Evolutionary conservation across 2,113 vertebrate species (phyloP).

Genomic region (Sorex fumeus): DNA sequence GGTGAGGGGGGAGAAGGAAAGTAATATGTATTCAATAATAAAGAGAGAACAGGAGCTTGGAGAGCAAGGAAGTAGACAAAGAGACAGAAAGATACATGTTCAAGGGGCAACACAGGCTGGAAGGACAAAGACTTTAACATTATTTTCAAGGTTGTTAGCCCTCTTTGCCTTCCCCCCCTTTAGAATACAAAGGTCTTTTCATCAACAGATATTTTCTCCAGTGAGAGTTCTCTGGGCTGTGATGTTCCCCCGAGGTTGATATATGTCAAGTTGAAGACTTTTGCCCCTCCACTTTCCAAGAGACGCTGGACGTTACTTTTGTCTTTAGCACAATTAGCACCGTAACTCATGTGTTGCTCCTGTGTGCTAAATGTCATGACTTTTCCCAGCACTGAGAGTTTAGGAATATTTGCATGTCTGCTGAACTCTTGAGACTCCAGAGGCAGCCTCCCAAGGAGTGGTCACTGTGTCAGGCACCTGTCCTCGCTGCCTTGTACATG

Average conservation of each 20-base stretch:
- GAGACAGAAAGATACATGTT: too few species aligned
- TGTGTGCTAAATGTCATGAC: background rate
- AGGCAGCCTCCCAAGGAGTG: too few species aligned
- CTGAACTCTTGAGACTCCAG: background rate
- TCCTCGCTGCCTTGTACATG: too few species aligned
- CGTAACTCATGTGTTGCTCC: background rate
- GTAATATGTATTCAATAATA: too few species aligned
- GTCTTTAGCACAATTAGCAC: background rate
- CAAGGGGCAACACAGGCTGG: too few species aligned
- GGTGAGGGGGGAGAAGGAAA: too few species aligned
- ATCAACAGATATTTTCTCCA: background rate
- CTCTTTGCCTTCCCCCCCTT: background rate
- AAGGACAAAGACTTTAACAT: background rate
- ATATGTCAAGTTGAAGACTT: background rate
- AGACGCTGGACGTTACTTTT: background rate
- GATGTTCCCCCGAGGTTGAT: background rate
- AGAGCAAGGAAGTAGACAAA: too few species aligned
- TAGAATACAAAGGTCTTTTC: slow-evolving; percentile 44
- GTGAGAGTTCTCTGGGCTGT: background rate
- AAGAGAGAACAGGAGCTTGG: too few species aligned
- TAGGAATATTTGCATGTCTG: background rate
- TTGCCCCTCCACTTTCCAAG: background rate
- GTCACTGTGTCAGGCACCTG: too few species aligned
- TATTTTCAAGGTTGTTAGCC: slow-evolving; percentile 52
- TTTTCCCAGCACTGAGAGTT: background rate